phyloP scores from a whole-genome alignment of 2,888 invertebrate species.

The Frankliniella intonsa region DNA sequence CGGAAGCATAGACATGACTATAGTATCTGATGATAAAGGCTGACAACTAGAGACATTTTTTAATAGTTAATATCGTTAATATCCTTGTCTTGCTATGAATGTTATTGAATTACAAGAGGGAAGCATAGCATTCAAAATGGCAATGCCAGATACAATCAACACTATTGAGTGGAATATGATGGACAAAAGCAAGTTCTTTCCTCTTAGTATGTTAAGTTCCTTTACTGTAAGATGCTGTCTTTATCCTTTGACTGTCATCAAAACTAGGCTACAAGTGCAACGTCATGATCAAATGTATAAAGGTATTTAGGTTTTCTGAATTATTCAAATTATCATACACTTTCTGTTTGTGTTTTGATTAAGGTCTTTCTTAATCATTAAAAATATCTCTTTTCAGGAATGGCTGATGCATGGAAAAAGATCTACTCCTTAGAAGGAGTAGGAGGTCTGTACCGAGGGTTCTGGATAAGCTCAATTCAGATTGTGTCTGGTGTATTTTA shows the following conservation, averaged over 20 bases:
- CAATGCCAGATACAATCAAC: conserved; percentile 55
- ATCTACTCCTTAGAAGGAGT: conserved; percentile 81
- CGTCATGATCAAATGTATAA: conserved; percentile 75
- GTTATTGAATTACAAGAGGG: not conserved
- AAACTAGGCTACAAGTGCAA: conserved; percentile 88
- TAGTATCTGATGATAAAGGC: conserved; percentile 8
- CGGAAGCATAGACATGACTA: not conserved
- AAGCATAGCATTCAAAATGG: not conserved
- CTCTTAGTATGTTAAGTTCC: conserved; percentile 84
- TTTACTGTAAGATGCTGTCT: conserved; percentile 67
- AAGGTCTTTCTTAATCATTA: conserved; percentile 15
- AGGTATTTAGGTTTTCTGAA: conserved; percentile 49
- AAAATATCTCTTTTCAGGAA: conserved; percentile 49
- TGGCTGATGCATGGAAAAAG: conserved; percentile 83
- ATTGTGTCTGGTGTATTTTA: conserved; percentile 83
- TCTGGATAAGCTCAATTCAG: conserved; percentile 90
- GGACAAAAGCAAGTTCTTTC: conserved; percentile 92
- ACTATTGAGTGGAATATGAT: conserved; percentile 98
- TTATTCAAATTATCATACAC: conserved; percentile 20
- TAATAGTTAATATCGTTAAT: not conserved
- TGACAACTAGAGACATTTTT: not conserved
- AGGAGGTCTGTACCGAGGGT: conserved; percentile 85
- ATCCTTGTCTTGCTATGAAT: not conserved
- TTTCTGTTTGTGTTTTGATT: conserved; percentile 25
- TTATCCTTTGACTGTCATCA: conserved; percentile 89